Evolutionary conservation across 2,888 invertebrate species (phyloP), one percentile per base, ranked within the genome.

Genomic region (Merodon equestris): DNA sequence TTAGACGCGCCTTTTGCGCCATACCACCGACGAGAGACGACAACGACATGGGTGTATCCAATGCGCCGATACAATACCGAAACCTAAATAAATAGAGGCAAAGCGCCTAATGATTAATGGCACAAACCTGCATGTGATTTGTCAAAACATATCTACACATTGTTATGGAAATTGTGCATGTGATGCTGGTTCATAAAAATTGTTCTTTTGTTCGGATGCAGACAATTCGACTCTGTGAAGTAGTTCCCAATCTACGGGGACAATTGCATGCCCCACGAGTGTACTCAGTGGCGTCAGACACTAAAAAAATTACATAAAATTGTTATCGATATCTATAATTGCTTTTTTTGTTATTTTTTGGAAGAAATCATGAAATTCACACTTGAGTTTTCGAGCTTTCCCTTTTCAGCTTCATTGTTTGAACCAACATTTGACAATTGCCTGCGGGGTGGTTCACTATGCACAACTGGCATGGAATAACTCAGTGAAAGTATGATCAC

Each of bases 141-240:
- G 60, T 70, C 68, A 60, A 60, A 70, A 60, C 17, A 38, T 53
- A 53, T 44, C 60, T 47, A 53, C 18, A 53, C 36, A 42, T 67
- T 58, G 67, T 42, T 57, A 57, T 50, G 57, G 42, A 57, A 67
- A 67, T 50, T 14, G 34, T 4, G 14, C n/a, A n/a, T 67, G 56
- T 7, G 27, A 27, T 27, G 27, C 27, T 27, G 27, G 27, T 27
- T 27, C 27, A 27, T 27, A 7, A 27, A 27, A 56, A 57, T 40
- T 50, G 18, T 45, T 44, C 10, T 1, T 12, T 14, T 57, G n/a
- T 42, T 50, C 50, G 14, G 7, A 13, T 15, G 40, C 15, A 9
- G 27, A 12, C 12, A 34, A 45, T 34, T 15, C 12, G 5, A 38
- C 2, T 53, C 36, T 3, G 27, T 12, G 15, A 1, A 10, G 10